Evolutionary conservation across 1,140 invertebrate genomes (phyloP).

Genomic region (Meloidogyne hapla): DNA sequence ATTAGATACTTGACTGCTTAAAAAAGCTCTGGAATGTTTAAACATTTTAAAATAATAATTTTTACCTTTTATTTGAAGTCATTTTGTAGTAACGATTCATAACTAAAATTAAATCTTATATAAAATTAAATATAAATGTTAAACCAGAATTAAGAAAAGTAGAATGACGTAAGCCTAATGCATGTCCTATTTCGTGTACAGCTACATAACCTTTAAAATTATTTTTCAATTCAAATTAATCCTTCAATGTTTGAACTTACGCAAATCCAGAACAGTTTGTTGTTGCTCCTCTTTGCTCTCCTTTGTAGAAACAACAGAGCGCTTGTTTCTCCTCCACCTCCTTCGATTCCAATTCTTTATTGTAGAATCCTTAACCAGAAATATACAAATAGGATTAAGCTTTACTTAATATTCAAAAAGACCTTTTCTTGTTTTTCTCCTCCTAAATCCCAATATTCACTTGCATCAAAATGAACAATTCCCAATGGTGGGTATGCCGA

Average conservation of each 20-base stretch:
- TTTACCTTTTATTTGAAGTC: not conserved
- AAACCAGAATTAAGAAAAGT: slow-evolving; percentile 36
- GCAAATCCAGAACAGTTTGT: slow-evolving; percentile 11
- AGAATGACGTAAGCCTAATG: slow-evolving; percentile 46
- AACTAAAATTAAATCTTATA: too few species aligned
- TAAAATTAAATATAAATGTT: too few species aligned
- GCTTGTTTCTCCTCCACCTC: not conserved
- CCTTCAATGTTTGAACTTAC: too few species aligned
- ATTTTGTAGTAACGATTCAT: slow-evolving; percentile 43
- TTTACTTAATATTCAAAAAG: too few species aligned
- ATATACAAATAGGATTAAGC: too few species aligned
- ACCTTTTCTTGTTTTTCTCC: not conserved
- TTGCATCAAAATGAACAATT: slow-evolving; percentile 34
- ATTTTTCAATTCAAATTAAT: not conserved
- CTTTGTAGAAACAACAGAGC: not conserved
- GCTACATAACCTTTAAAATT: slow-evolving; percentile 28
- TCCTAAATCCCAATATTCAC: slow-evolving; percentile 15
- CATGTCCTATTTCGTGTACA: slow-evolving; percentile 52
- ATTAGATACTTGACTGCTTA: not conserved
- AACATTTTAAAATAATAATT: not conserved
- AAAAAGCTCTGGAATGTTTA: not conserved
- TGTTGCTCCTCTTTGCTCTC: not conserved
- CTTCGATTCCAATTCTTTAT: not conserved
- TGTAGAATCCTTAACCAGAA: too few species aligned
- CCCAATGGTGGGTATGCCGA: slow-evolving; percentile 36